Evolutionary conservation across 2,888 invertebrate species (phyloP).

Genomic region (Agrochola macilenta): DNA sequence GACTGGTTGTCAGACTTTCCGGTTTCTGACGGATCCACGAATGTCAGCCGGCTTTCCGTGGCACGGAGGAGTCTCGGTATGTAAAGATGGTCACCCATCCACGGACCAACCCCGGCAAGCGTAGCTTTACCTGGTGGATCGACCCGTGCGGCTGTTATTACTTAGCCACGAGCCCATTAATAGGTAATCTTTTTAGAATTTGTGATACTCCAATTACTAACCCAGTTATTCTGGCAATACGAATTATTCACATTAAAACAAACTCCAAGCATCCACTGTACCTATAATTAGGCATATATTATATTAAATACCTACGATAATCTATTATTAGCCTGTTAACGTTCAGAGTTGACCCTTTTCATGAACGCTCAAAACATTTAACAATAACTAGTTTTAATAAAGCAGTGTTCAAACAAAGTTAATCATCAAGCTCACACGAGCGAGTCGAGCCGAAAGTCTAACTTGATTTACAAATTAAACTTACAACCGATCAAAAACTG

Average conservation of each 20-base stretch:
- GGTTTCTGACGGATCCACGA: too few relatives aligned
- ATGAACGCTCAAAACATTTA: background rate
- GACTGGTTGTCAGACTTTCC: too few relatives aligned
- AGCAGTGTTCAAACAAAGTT: constrained; percentile 45
- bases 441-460: constrained; percentile 6
- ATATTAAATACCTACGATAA: background rate
- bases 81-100: too few relatives aligned
- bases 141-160: too few relatives aligned
- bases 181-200: background rate
- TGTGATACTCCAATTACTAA: background rate
- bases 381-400: constrained; percentile 15
- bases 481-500: constrained; percentile 43
- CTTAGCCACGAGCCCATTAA: background rate
- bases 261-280: background rate
- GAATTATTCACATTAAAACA: background rate
- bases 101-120: too few relatives aligned
- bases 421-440: constrained; percentile 25
- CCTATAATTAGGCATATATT: background rate
- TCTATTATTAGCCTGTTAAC: background rate
- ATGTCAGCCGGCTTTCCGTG: too few relatives aligned
- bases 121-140: too few relatives aligned
- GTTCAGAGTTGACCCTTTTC: background rate
- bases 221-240: background rate
- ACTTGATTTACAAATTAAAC: constrained; percentile 50
- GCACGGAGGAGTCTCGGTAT: too few relatives aligned